Percentiles rank a stretch among this genome's conserved stretches.
These are phyloP conservation scores for Hemibagrus wyckioides DNA, from an alignment of 2,113 vertebrate species.

Conservation along the genomic window DNA sequence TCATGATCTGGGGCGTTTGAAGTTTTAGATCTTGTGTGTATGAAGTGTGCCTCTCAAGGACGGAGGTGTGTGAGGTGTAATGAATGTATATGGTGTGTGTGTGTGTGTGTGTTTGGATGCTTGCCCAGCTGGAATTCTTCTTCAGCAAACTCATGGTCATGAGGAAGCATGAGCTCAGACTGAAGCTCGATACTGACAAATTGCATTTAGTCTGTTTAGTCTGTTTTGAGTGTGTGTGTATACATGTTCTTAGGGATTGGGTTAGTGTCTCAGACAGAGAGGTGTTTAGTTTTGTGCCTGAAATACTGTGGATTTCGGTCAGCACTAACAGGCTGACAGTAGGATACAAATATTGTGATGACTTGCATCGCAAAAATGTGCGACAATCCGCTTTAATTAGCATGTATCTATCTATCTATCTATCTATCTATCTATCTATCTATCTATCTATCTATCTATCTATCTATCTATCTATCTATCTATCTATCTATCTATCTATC, in stretches of 20 bases:
- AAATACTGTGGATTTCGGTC: not conserved
- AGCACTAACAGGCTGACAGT: not conserved
- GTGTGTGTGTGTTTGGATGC: conserved; percentile 25
- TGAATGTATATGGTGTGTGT: conserved; percentile 45
- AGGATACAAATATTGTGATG: not conserved
- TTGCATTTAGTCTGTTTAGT: conserved; percentile 31
- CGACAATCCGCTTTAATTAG: no score
- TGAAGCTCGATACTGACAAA: conserved; percentile 12
- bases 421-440: not conserved
- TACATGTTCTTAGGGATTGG: conserved; percentile 1
- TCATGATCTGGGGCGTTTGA: conserved; percentile 33
- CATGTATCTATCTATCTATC: not conserved
- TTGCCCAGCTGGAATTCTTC: conserved; percentile 40
- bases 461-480: no score
- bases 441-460: no score
- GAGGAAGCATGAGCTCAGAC: conserved; percentile 18
- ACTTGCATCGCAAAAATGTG: not conserved
- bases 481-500: no score
- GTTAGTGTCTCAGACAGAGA: not conserved
- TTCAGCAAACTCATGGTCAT: conserved; percentile 40
- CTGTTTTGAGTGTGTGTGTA: conserved; percentile 20
- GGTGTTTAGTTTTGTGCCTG: conserved; percentile 1
- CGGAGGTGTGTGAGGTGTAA: conserved; percentile 6
- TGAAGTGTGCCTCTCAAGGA: conserved; percentile 12
- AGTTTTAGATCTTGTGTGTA: conserved; percentile 18